These are phyloP conservation scores for Antedon mediterranea DNA, from an alignment of 53 echinoderm and acorn worm species.

Conservation along the genomic window DNA sequence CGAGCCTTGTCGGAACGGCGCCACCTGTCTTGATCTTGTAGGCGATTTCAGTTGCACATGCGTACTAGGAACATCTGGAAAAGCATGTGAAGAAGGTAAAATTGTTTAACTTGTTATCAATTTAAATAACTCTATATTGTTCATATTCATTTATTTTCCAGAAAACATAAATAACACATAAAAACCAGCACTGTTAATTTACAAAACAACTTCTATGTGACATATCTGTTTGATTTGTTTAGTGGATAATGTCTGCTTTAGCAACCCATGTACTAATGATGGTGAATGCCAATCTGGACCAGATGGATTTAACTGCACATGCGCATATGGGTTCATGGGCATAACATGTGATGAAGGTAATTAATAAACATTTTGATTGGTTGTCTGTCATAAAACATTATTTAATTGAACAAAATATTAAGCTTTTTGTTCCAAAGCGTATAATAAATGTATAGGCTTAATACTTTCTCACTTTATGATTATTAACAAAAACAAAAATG, in stretches of 20 bases:
- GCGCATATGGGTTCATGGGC: constrained; percentile 69
- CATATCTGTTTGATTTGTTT: neutral
- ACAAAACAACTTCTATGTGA: neutral
- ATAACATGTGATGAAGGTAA: constrained; percentile 61
- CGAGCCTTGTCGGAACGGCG: constrained; percentile 58
- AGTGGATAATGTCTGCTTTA: neutral
- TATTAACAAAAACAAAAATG: no score
- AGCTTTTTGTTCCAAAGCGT: no score
- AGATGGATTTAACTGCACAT: constrained; percentile 51
- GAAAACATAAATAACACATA: no score
- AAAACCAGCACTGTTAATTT: neutral
- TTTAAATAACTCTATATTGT: neutral
- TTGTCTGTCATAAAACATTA: no score
- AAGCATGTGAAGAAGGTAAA: neutral
- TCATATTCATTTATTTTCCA: no score
- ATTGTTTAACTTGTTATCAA: neutral
- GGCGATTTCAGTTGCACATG: neutral
- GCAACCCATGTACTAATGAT: constrained; percentile 56
- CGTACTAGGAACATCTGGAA: neutral
- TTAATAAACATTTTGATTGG: neutral
- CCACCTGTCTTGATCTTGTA: constrained; percentile 22
- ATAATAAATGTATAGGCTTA: no score
- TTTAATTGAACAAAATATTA: no score
- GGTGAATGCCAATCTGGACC: constrained; percentile 24
- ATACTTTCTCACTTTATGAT: no score